Conservation (phyloP, 2,888 invertebrate species). For the Caenorhabditis parvicauda region DNA sequence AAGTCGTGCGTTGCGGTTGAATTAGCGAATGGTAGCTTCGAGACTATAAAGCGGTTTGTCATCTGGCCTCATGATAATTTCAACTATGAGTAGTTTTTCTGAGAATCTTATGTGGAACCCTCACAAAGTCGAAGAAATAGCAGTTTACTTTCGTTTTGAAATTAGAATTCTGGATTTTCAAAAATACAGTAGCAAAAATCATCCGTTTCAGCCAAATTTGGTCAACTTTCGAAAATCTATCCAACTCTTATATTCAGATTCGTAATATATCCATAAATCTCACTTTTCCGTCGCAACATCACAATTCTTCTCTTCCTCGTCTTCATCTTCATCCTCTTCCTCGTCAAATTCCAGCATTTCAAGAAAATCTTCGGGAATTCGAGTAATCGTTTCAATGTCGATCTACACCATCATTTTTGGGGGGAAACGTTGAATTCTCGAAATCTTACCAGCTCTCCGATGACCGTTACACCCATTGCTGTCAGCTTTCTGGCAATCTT, state of each 20-base stretch:
- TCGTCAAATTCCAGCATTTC: conserved; percentile 18
- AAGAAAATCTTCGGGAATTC: conserved; percentile 20
- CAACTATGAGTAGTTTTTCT: too few relatives aligned
- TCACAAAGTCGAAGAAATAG: background rate
- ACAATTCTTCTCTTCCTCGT: background rate
- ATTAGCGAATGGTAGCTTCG: too few relatives aligned
- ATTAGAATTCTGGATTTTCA: too few relatives aligned
- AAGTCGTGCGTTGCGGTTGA: too few relatives aligned
- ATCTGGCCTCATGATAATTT: too few relatives aligned
- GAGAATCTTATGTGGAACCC: too few relatives aligned
- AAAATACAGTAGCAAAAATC: background rate
- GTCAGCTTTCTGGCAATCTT: conserved; percentile 32
- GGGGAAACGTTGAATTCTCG: too few relatives aligned
- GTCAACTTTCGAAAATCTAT: background rate
- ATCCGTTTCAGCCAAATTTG: background rate
- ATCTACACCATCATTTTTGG: conserved; percentile 15
- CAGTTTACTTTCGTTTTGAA: background rate
- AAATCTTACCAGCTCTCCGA: conserved; percentile 31
- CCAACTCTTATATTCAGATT: background rate
- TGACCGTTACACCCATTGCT: conserved; percentile 29
- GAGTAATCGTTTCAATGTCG: conserved; percentile 15
- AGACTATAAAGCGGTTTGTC: too few relatives aligned
- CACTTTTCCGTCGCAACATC: background rate
- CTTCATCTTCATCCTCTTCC: conserved; percentile 13
- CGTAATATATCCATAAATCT: background rate